phyloP scores from a whole-genome alignment of 2,797 vertebrate genomes.

The Phataginus tetradactyla region DNA sequence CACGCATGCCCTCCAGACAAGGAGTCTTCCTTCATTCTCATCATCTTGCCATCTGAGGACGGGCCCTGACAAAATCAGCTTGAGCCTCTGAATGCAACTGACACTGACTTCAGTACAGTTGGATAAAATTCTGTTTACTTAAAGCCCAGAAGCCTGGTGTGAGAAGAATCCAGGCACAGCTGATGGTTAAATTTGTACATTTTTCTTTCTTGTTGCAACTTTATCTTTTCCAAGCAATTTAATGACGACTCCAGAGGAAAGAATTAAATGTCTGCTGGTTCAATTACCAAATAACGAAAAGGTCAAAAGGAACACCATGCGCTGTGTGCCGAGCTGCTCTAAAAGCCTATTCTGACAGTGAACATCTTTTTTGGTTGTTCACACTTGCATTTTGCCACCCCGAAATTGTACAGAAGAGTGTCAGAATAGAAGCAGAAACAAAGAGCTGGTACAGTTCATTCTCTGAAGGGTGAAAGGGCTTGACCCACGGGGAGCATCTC shows the following conservation, averaged over 20 bases:
- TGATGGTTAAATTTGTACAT: conserved; percentile 71
- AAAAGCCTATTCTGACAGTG: conserved; percentile 66
- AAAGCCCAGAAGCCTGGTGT: conserved; percentile 49
- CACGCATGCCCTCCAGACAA: not conserved
- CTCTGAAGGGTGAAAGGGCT: not conserved
- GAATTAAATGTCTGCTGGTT: conserved; percentile 78
- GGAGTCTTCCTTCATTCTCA: not conserved
- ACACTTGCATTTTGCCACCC: conserved; percentile 43
- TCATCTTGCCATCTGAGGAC: not conserved
- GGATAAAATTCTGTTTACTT: conserved; percentile 72
- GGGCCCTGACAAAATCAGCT: conserved; percentile 8
- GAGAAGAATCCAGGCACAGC: conserved; percentile 46
- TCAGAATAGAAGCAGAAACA: not conserved
- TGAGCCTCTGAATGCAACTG: not conserved
- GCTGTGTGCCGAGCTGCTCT: conserved; percentile 47
- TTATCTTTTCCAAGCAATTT: conserved; percentile 76
- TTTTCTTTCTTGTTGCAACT: conserved; percentile 73
- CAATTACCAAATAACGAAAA: conserved; percentile 79
- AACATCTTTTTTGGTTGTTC: conserved; percentile 61
- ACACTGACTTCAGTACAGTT: conserved; percentile 64
- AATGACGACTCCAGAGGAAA: conserved; percentile 77
- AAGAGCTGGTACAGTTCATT: not conserved
- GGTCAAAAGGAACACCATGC: conserved; percentile 67
- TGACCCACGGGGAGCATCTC: not conserved
- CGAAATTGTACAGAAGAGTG: conserved; percentile 13